Evolutionary conservation across 1,140 invertebrate species (phyloP), one percentile per base, ranked within the genome.

Genomic region (Ditylenchus dipsaci): DNA sequence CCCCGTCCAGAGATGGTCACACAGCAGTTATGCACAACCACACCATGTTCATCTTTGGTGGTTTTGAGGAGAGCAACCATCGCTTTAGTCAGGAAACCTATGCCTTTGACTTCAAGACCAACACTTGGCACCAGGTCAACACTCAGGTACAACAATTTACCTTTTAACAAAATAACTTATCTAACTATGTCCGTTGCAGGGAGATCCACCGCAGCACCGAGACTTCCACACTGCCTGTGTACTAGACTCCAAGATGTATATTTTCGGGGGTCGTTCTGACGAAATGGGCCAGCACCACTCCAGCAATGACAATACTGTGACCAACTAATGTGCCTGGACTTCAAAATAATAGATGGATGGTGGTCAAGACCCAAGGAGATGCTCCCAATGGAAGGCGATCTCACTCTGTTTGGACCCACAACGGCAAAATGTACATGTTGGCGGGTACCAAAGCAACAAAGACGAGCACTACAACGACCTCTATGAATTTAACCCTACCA

Each of bases 11-110:
- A 76, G 92, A 95, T 86, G 92, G 92, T 0, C 92, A 95, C 84
- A 89, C 91, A 17, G 91, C 91, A 1, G 91, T 91, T 82, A 85
- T 93, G 9, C 89, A 91, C 67, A 86, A 87, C 67, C 85, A 90
- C 76, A 88, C 87, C 75, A 94, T 95, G 91, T 92, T 89, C 77
- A 89, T 94, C 64, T 94, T 92, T 86, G 92, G 91, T 26, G 92
- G 92, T 7, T 85, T 79, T 74, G 88, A 90, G 84, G 91, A 91
- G 76, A 86, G 88, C 29, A 87, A 88, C 56, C 89, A 91, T 74
- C 85, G 88, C 69, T 93, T 91, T 84, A 89, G 90, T 23, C 88
- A 90, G 83, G 89, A 90, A 73, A 87, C 92, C 1, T 89, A 90
- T 83, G 86, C 86, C 26, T 84, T 92, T 21, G 87, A 92, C 84